Percentiles rank a stretch among this genome's conserved stretches.
Conservation (phyloP, 1,140 invertebrate genomes). For the Drosophila sechellia region DNA sequence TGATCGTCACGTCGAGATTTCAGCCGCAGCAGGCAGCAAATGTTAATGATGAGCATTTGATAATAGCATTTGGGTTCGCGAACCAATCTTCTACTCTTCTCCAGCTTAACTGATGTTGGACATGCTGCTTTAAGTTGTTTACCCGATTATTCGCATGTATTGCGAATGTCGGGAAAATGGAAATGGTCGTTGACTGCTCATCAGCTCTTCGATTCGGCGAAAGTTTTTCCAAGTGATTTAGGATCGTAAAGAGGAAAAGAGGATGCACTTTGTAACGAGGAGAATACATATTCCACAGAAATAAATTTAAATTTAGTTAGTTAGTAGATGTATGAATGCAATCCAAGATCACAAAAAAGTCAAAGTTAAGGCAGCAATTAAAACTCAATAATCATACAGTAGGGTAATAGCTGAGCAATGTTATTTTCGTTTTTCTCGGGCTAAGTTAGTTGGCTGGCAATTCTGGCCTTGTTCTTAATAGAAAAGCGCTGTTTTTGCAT, state of each 20-base stretch:
- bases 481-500: constrained; percentile 64
- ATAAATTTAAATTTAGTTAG: not conserved
- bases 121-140: constrained; percentile 57
- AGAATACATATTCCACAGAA: not conserved
- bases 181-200: constrained; percentile 48
- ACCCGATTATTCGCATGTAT: constrained; percentile 58
- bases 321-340: not conserved
- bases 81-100: constrained; percentile 11
- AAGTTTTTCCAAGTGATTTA: constrained; percentile 36
- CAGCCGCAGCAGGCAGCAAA: constrained; percentile 54
- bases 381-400: constrained; percentile 26
- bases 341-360: not conserved
- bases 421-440: constrained; percentile 9
- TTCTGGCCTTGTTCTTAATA: constrained; percentile 78
- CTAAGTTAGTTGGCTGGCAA: constrained; percentile 24
- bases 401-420: constrained; percentile 8
- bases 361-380: constrained; percentile 11
- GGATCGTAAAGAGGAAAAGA: not conserved
- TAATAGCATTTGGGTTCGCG: constrained; percentile 40
- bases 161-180: constrained; percentile 45
- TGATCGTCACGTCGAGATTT: constrained; percentile 72
- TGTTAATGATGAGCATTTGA: constrained; percentile 80
- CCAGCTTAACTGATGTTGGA: constrained; percentile 42
- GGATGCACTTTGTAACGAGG: constrained; percentile 1
- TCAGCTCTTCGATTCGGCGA: constrained; percentile 45